Evolutionary conservation across 1,140 invertebrate species (phyloP), one percentile per base, ranked within the genome.

Genomic region (Ceratosolen solmsi): DNA sequence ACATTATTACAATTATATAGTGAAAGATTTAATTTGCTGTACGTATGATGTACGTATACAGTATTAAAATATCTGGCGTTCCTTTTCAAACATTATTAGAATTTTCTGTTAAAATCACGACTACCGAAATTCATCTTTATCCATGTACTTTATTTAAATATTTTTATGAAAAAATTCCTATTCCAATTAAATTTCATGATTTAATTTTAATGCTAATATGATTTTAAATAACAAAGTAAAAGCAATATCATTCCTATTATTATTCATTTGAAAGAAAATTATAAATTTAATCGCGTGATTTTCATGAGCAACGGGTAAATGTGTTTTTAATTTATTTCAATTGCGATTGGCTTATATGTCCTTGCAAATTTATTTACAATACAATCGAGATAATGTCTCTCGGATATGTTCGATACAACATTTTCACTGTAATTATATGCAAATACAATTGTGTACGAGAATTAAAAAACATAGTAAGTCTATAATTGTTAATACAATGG

Each of bases 401-500:
- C n/a, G n/a, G n/a, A n/a, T n/a, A n/a, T n/a, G n/a, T n/a, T n/a
- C n/a, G n/a, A n/a, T n/a, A n/a, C n/a, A n/a, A n/a, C n/a, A n/a
- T n/a, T n/a, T n/a, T n/a, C n/a, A 13, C 17, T 30, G 13, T 0
- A 72, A 20, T 1, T 30, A 15, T n/a, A 36, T n/a, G 15, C 13
- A 36, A 51, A 49, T 41, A n/a, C n/a, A n/a, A 25, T 8, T 22
- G 41, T 25, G 25, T 72, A 25, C 11, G 70, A 11, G 70, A 11
- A 30, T 9, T 41, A 3, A 30, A 2, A 49, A 49, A 72, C 13
- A 30, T 1, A 51, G n/a, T 8, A 25, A 68, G 15, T 2, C 30
- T 22, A 46, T 38, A 54, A 71, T 2, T 17, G 54, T 46, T 71
- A 72, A 79, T 70, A 56, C 54, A 72, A 72, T 79, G 25, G 54